phyloP scores from a whole-genome alignment of 2,113 vertebrate species.

The Agapornis roseicollis region DNA sequence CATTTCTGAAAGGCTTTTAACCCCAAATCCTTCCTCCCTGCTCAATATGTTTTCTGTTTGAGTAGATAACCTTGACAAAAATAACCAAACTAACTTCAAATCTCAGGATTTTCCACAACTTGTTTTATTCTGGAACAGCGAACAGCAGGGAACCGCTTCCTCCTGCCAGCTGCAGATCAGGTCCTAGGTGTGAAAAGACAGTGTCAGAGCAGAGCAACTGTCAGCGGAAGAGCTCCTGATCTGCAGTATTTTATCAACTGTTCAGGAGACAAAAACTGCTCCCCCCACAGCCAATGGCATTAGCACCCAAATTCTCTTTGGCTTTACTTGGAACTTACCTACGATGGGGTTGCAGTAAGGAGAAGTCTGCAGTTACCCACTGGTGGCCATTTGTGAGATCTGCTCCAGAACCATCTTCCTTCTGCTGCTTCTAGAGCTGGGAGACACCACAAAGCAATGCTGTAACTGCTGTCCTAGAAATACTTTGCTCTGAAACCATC shows the following conservation, averaged over 20 bases:
- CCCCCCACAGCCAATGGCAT: fast-evolving
- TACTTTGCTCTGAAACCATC: neutral
- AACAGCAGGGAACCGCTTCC: neutral
- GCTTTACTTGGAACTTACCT: neutral
- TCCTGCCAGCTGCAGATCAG: neutral
- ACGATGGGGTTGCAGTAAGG: fast-evolving
- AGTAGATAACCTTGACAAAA: neutral
- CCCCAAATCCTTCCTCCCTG: neutral
- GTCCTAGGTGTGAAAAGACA: neutral
- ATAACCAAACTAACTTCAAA: neutral
- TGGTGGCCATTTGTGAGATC: neutral
- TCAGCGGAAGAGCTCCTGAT: neutral
- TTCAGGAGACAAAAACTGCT: neutral
- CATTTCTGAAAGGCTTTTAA: neutral
- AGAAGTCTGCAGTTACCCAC: neutral
- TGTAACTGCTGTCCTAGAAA: neutral
- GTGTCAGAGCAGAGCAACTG: neutral
- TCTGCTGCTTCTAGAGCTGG: neutral
- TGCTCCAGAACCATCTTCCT: neutral
- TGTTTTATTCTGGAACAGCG: slow-evolving; percentile 5
- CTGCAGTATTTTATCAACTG: neutral
- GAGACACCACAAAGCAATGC: neutral
- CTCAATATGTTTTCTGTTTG: neutral
- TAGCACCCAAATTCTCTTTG: neutral
- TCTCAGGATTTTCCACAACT: neutral